Base-by-base conservation (phyloP, 2,888 invertebrate species). In the Phyto melanocephala region DNA sequence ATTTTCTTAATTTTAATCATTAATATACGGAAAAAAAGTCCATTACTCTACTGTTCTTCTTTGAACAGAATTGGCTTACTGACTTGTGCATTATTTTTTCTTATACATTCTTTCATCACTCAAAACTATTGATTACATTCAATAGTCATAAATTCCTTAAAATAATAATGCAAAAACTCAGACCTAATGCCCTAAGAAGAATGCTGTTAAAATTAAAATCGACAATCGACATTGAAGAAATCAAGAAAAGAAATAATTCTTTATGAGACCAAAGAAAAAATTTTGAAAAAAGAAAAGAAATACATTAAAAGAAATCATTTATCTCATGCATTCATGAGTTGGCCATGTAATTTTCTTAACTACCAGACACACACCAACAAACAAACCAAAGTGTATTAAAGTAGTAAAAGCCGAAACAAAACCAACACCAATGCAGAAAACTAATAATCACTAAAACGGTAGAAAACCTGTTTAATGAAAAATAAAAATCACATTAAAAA, bases 381-480 rank as follows among this genome's bases (percentile, higher is more conserved):
- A 4, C 45, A 50, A 68, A 81, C 3, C 28, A 28, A 77, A 60
- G 35, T 71, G 54, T 72, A 68, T 67, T 45, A 52, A 71, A 56
- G 33, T 60, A 62, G 79, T 24, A 52, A 20, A 65, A 65, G 17
- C 37, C 8, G 60, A 45, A 52, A 7, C 1, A 35, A 56, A n/a
- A 42, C 11, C 7, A 13, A 10, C 10, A 37, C 13, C 56, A 24
- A 28, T 28, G 56, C 45, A 54, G 50, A 74, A 28, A 60, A 67
- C 62, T 63, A 50, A 40, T 56, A 76, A 67, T 68, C 22, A 54
- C 56, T 33, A 47, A 79, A 79, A 63, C 42, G 35, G 67, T 76
- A 72, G 62, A 62, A 56, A 81, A 77, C 77, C 77, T 62, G 77
- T 81, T 74, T 74, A 56, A 72, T 72, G 28, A 6, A n/a, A 81